Percentiles rank a stretch among this genome's conserved stretches.
These are phyloP conservation scores for Pelobates fuscus DNA, from an alignment of 2,113 vertebrate genomes.

Conservation along the genomic window DNA sequence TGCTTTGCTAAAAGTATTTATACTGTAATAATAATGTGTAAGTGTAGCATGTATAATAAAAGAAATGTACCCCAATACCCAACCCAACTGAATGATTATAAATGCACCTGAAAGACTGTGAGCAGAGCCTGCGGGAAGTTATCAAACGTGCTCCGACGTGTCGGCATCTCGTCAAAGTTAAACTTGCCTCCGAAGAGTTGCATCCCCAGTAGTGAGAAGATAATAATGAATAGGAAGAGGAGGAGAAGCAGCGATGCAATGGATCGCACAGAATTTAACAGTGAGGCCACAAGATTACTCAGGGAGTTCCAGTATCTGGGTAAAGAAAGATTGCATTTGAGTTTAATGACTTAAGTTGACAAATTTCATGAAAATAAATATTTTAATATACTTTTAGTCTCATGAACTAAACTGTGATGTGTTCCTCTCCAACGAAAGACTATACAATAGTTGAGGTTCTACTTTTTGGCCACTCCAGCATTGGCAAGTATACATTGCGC, in stretches of 20 bases:
- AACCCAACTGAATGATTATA: background rate
- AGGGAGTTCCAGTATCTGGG: slow-evolving; percentile 96
- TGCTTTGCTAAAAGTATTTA: too few species aligned
- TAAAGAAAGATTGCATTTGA: background rate
- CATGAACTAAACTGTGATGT: too few species aligned
- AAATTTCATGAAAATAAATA: too few species aligned
- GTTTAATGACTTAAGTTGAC: too few species aligned
- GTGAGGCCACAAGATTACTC: slow-evolving; percentile 95
- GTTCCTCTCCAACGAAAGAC: too few species aligned
- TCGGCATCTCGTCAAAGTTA: slow-evolving; percentile 95
- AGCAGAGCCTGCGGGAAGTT: slow-evolving; percentile 98
- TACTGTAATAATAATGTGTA: too few species aligned
- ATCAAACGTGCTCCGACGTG: slow-evolving; percentile 93
- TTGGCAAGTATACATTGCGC: too few species aligned
- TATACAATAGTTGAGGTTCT: too few species aligned
- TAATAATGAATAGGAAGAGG: slow-evolving; percentile 99
- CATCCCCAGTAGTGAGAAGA: slow-evolving; percentile 98
- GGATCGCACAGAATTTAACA: slow-evolving; percentile 97
- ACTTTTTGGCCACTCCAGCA: too few species aligned
- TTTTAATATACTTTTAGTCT: too few species aligned
- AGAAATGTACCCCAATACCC: too few species aligned
- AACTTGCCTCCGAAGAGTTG: slow-evolving; percentile 99
- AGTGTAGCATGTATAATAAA: too few species aligned
- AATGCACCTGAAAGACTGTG: slow-evolving; percentile 93
- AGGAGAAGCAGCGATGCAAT: slow-evolving; percentile 95